Percentiles rank a stretch among this genome's conserved stretches.
Evolutionary conservation across 2,888 invertebrate species (phyloP).

Genomic region (Oegoconia quadripuncta): DNA sequence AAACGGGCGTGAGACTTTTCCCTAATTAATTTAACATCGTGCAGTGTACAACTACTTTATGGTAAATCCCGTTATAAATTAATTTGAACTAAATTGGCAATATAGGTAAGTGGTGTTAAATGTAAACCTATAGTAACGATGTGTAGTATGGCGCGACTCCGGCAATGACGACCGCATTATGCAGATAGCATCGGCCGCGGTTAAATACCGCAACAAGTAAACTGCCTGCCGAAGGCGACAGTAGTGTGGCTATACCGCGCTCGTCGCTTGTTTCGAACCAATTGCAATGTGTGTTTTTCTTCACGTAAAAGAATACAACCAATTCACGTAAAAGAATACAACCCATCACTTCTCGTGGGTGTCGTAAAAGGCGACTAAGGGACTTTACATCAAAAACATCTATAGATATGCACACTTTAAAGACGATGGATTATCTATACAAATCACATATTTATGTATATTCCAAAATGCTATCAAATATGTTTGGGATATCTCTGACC

Average conservation of each 20-base stretch:
- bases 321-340: too few relatives aligned
- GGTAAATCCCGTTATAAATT: constrained; percentile 36
- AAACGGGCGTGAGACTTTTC: constrained; percentile 1
- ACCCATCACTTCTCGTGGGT: too few relatives aligned
- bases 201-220: constrained; percentile 75
- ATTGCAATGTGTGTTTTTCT: neutral
- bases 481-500: too few relatives aligned
- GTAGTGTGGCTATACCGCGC: constrained; percentile 24
- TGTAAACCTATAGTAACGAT: constrained; percentile 65
- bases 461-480: too few relatives aligned
- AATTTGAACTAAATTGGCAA: constrained; percentile 52
- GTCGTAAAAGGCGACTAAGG: too few relatives aligned
- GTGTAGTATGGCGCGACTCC: constrained; percentile 50
- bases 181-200: constrained; percentile 65
- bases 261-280: neutral
- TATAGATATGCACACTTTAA: too few relatives aligned
- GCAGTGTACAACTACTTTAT: constrained; percentile 16
- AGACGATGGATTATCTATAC: too few relatives aligned
- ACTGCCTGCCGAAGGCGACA: constrained; percentile 42
- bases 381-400: too few relatives aligned
- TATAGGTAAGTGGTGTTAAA: constrained; percentile 53
- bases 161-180: constrained; percentile 65
- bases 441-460: too few relatives aligned
- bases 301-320: too few relatives aligned
- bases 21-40: constrained; percentile 15